Evolutionary conservation across 1,140 invertebrate species (phyloP), one percentile per base, ranked within the genome.

Genomic region (Lasioglossum baleicum): DNA sequence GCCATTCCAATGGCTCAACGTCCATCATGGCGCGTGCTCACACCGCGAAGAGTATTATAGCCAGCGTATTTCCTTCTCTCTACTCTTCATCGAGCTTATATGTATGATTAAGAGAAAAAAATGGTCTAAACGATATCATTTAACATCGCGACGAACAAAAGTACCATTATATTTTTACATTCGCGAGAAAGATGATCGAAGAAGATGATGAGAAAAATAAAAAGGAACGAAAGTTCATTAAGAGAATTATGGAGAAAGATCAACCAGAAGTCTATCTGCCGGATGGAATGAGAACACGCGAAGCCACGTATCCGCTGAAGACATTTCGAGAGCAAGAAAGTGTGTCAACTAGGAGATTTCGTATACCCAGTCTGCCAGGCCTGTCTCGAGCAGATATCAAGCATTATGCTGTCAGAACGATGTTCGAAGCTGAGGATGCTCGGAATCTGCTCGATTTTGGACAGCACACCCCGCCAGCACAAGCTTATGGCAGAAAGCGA

Each of bases 41-140:
- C 40, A 20, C 64, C 64, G 20, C 17, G 5, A 48, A 20, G n/a
- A 42, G n/a, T 26, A 51, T 48, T 13, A 44, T 66, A 76, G 35
- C 17, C 0, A 63, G 4, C 22, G 26, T 56, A 6, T 64, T 60
- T 58, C 13, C 56, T 67, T 66, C 61, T 68, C 11, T 83, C 22
- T 31, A 44, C 73, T 53, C 48, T 73, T 79, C 44, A 65, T 73
- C 76, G 76, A 79, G 76, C 76, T 79, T 79, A 73, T 79, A 79
- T 69, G 76, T 79, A 79, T 69, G 76, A n/a, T 73, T 79, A 79
- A 73, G 69, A 42, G 42, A 61, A 35, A 53, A 42, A n/a, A 64
- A 40, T 48, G 10, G 63, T 70, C 68, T 31, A 56, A 68, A 48
- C 0, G 65, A 61, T 69, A 60, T 64, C 35, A 60, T 64, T 74